Evolutionary conservation across 2,888 invertebrate species (phyloP).

Genomic region (Campoplex nolae): DNA sequence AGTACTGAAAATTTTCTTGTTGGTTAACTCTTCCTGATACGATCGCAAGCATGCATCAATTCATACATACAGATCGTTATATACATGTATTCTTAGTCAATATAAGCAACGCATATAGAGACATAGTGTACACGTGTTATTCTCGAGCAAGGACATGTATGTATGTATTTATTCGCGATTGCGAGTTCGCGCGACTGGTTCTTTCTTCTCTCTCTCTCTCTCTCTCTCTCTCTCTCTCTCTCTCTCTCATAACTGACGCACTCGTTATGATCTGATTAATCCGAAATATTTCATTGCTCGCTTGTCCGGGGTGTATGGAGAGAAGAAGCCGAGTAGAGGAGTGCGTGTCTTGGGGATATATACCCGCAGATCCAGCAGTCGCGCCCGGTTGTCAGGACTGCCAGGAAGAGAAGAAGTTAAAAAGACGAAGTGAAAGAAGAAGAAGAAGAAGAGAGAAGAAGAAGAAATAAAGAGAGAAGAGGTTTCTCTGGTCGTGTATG

Average conservation of each 20-base stretch:
- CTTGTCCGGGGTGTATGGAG: conserved; percentile 53
- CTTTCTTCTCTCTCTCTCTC: conserved; percentile 42
- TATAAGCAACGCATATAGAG: conserved; percentile 12
- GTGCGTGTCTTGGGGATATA: conserved; percentile 66
- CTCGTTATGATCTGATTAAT: conserved; percentile 76
- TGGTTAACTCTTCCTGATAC: conserved; percentile 58
- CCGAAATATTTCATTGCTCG: conserved; percentile 73
- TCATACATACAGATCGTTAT: conserved; percentile 10
- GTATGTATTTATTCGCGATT: conserved; percentile 25
- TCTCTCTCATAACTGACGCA: conserved; percentile 56
- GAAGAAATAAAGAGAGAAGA: conserved; percentile 44
- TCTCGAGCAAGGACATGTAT: conserved; percentile 8
- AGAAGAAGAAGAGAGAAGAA: conserved; percentile 45
- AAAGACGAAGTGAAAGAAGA: conserved; percentile 14
- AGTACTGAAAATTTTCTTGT: conserved; percentile 57
- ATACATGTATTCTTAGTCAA: conserved; percentile 11
- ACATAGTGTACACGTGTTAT: conserved; percentile 26
- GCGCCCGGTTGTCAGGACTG: conserved; percentile 66
- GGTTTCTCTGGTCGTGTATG: conserved; percentile 46
- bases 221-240: conserved; percentile 40
- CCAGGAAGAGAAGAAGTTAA: conserved; percentile 66
- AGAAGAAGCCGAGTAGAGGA: conserved; percentile 32
- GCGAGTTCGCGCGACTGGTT: conserved; percentile 74
- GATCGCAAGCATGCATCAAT: conserved; percentile 51
- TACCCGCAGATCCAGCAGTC: conserved; percentile 61